phyloP scores from a whole-genome alignment of 1,140 invertebrate genomes.

The Hylaeus volcanicus region DNA sequence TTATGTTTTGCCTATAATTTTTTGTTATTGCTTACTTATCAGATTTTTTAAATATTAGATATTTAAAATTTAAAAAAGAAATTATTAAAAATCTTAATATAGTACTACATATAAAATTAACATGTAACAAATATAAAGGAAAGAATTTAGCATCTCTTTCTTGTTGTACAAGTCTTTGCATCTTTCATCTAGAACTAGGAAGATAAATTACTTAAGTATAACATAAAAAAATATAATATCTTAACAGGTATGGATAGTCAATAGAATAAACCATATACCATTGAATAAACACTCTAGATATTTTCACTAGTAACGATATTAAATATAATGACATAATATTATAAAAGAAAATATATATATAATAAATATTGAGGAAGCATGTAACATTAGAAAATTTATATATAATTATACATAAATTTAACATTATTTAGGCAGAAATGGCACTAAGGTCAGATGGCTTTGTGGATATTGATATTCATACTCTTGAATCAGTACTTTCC shows the following conservation, averaged over 20 bases:
- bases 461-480: slow-evolving; percentile 94
- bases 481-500: slow-evolving; percentile 91
- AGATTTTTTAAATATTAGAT: not conserved
- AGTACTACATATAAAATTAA: not conserved
- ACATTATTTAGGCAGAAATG: slow-evolving; percentile 91
- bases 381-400: slow-evolving; percentile 20
- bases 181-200: not conserved
- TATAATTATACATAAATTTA: slow-evolving; percentile 29
- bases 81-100: not conserved
- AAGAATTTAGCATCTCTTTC: not conserved
- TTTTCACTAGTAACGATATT: not conserved
- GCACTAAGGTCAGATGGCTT: slow-evolving; percentile 95
- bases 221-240: not conserved
- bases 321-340: slow-evolving; percentile 2
- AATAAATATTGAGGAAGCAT: not conserved
- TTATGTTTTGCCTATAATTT: not conserved
- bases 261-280: not conserved
- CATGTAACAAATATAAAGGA: not conserved
- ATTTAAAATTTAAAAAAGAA: not conserved
- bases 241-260: not conserved
- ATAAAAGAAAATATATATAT: not conserved
- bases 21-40: not conserved
- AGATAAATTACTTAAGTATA: slow-evolving; percentile 1
- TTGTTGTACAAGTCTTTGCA: not conserved
- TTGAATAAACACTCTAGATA: not conserved